Evolutionary conservation across 2,113 vertebrate genomes (phyloP), one percentile per base, ranked within the genome.

Genomic region (Callithrix jacchus): DNA sequence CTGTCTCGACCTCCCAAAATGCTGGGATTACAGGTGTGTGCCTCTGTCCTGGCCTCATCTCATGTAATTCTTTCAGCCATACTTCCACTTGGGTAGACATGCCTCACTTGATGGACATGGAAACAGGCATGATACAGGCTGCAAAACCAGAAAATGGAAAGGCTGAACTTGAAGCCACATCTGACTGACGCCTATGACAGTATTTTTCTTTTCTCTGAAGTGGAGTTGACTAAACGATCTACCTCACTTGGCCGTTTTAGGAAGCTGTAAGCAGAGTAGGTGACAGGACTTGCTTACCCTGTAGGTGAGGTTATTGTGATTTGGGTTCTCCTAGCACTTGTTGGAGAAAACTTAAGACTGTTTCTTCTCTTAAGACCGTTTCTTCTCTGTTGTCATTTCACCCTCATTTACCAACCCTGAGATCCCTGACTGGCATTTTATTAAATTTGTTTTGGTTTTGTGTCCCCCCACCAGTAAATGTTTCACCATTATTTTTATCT

Each of bases 401-500:
- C 20, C 23, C 40, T 66, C 54, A 49, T 88, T 93, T 66, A 68
- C 79, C 66, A 85, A 17, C 58, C 37, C 77, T 85, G 86, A 87
- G 64, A 87, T 52, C 71, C 37, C 47, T 16, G 52, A 20, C 66
- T 30, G 61, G 27, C 27, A 6, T 32, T 64, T 32, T 64, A 5
- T 27, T 64, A 64, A 32, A 32, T 95, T 74, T 49, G 49, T 52
- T 4, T 68, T 1, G 8, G 6, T 3, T 56, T 27, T n/a, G 42
- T 54, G 13, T 70, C 7, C 37, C 56, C 40, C 27, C 25, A 71
- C 68, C 58, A 61, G 96, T 91, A 93, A 96, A 92, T 79, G 74
- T 56, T n/a, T 91, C 45, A 77, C 82, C 87, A 30, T 45, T 93
- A 93, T 18, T 14, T 88, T 93, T 73, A 30, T 95, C 93, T 96